phyloP scores from a whole-genome alignment of 2,888 invertebrate species.

The Athetis lepigone region DNA sequence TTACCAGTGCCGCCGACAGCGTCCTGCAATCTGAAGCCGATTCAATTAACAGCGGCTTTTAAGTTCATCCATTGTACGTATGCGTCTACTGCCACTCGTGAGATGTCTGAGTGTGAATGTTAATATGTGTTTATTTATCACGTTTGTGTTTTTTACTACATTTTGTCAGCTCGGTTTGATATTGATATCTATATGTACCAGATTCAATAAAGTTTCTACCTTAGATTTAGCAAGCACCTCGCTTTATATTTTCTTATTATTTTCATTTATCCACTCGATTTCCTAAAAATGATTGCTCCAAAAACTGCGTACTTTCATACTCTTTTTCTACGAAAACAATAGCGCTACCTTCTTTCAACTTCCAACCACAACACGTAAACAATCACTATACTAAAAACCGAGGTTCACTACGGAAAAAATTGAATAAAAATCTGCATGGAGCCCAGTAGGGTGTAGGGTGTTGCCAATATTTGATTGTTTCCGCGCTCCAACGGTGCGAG shows the following conservation, averaged over 20 bases:
- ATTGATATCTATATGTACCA: background rate
- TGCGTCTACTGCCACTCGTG: conserved; percentile 36
- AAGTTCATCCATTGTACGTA: conserved; percentile 77
- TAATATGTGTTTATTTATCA: conserved; percentile 15
- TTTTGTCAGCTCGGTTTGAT: background rate
- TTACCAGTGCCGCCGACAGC: conserved; percentile 79
- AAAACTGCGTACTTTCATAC: background rate
- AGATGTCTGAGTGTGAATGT: conserved; percentile 21
- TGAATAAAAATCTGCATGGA: conserved; percentile 55
- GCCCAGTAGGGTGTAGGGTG: conserved; percentile 48
- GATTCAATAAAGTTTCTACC: no score
- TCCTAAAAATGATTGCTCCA: background rate
- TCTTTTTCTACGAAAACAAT: background rate
- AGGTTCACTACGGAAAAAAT: conserved; percentile 43
- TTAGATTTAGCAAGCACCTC: no score
- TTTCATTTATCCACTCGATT: background rate
- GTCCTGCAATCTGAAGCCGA: conserved; percentile 87
- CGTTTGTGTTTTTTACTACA: background rate
- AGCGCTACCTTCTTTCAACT: conserved; percentile 13
- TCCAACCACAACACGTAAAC: conserved; percentile 34
- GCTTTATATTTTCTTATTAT: no score
- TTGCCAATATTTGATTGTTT: conserved; percentile 70
- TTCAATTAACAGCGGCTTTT: conserved; percentile 89
- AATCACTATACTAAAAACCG: conserved; percentile 32
- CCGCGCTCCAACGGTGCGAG: conserved; percentile 64